phyloP scores from a whole-genome alignment of 2,113 vertebrate genomes.

The Manacus vitellinus region DNA sequence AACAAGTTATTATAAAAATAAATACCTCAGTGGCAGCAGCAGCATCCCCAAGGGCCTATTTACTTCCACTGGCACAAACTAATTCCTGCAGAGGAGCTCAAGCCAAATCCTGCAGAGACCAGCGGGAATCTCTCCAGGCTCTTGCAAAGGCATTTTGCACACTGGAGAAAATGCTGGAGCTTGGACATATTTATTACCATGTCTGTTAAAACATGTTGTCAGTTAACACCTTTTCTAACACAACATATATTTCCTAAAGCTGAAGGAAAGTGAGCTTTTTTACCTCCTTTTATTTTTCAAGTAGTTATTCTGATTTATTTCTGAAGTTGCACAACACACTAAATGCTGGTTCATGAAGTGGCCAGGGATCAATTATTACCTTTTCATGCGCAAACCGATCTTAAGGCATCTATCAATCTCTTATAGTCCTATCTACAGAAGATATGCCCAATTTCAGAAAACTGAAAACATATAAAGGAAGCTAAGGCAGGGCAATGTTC shows the following conservation, averaged over 20 bases:
- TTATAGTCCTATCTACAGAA: background rate
- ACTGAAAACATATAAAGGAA: background rate
- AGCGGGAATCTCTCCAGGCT: slow-evolving; percentile 2
- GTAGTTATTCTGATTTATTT: slow-evolving; percentile 36
- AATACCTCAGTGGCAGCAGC: slow-evolving; percentile 18
- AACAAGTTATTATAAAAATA: slow-evolving; percentile 51
- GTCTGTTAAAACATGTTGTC: slow-evolving; percentile 33
- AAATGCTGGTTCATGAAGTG: background rate
- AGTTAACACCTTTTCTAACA: slow-evolving; percentile 46
- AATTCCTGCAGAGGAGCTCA: slow-evolving; percentile 49
- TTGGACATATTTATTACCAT: slow-evolving; percentile 48
- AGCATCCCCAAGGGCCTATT: slow-evolving; percentile 10
- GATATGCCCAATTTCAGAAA: background rate
- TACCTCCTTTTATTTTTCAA: slow-evolving; percentile 7
- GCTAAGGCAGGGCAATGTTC: background rate
- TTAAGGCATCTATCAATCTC: background rate
- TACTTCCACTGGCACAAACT: slow-evolving; percentile 19
- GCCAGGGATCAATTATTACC: slow-evolving; percentile 22
- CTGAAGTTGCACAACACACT: background rate
- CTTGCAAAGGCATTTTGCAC: slow-evolving; percentile 8
- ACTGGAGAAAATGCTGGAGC: background rate
- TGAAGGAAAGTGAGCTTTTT: background rate
- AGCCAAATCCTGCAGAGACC: slow-evolving; percentile 54
- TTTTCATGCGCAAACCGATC: background rate
- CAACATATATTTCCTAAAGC: slow-evolving; percentile 23